phyloP scores from a whole-genome alignment of 2,888 invertebrate species.

The Phyllotreta striolata region DNA sequence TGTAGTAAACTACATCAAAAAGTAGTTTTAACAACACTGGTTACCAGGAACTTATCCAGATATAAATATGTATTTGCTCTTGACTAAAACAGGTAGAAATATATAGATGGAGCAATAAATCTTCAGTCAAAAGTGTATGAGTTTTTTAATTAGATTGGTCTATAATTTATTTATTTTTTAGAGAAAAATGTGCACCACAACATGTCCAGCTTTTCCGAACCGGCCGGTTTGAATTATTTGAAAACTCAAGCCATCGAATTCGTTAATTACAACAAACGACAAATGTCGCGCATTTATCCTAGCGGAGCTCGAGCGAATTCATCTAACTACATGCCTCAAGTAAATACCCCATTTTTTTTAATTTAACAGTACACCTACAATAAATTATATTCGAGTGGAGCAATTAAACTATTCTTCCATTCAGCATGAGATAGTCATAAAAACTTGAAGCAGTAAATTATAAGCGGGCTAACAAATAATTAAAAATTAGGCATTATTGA shows the following conservation, averaged over 20 bases:
- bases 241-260: conserved; percentile 98
- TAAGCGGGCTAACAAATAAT: no score
- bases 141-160: background rate
- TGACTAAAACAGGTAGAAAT: background rate
- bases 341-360: conserved; percentile 54
- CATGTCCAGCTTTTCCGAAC: conserved; percentile 99
- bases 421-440: no score
- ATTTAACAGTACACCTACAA: background rate
- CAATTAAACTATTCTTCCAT: no score
- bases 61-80: conserved; percentile 1
- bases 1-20: no score
- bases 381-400: no score
- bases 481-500: no score
- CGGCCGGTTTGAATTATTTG: conserved; percentile 93
- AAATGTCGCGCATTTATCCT: conserved; percentile 99
- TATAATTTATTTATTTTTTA: conserved; percentile 60
- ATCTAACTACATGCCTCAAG: conserved; percentile 99
- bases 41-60: no score
- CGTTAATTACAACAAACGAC: conserved; percentile 99
- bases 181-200: conserved; percentile 96
- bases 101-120: no score
- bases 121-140: background rate
- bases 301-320: conserved; percentile 99
- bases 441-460: no score
- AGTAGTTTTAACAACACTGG: no score